Conservation (phyloP, 2,888 invertebrate genomes). For the Willowsia nigromaculata region DNA sequence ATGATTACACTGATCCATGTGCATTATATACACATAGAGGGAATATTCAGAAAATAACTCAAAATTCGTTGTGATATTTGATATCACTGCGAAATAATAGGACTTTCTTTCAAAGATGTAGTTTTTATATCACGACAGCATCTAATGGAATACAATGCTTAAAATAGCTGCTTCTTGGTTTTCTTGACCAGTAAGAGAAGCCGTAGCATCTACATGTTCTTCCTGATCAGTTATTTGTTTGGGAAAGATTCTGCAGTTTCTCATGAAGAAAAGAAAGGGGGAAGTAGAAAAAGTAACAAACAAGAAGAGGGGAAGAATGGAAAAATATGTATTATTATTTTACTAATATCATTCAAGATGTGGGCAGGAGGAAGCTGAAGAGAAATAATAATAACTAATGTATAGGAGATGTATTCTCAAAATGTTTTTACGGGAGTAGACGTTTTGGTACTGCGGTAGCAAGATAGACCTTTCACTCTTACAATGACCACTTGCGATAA, state of each 20-base stretch:
- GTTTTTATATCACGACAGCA: background rate
- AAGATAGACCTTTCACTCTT: slow-evolving; percentile 44
- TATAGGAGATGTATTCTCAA: background rate
- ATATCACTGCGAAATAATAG: slow-evolving; percentile 23
- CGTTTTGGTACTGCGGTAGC: background rate
- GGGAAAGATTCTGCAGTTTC: slow-evolving; percentile 65
- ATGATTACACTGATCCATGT: slow-evolving; percentile 51
- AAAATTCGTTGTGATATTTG: slow-evolving; percentile 11
- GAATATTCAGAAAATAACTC: background rate
- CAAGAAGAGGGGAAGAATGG: slow-evolving; percentile 51
- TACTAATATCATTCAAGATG: slow-evolving; percentile 57
- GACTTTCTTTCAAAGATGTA: slow-evolving; percentile 7
- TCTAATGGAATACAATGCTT: background rate
- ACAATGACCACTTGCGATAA: too few species aligned
- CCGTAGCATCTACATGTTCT: slow-evolving; percentile 2
- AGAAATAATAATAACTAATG: background rate
- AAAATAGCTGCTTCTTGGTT: background rate
- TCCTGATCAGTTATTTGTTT: slow-evolving; percentile 63
- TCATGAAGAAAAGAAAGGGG: slow-evolving; percentile 60
- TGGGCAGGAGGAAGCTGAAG: background rate
- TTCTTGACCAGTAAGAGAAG: background rate
- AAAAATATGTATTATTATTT: slow-evolving; percentile 71
- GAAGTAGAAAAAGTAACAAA: slow-evolving; percentile 47
- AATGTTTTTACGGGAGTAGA: slow-evolving; percentile 12
- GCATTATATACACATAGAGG: too few species aligned